Base-by-base conservation (phyloP, 2,888 invertebrate species). In the Cybosia mesomella region DNA sequence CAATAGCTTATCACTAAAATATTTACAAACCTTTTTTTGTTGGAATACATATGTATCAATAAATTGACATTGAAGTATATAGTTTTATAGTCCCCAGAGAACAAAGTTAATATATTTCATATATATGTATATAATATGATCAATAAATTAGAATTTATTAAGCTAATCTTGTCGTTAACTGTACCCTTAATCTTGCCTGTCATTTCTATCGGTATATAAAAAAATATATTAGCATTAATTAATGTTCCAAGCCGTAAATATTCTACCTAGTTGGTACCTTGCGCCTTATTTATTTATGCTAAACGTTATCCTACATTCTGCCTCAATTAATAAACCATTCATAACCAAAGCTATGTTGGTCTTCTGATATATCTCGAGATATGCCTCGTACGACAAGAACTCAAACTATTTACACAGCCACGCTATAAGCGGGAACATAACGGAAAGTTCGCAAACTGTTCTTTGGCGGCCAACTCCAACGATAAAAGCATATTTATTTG, bases 321-420 rank as follows among this genome's bases (percentile, higher is more conserved):
- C 34, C 34, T 18, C 21, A 53, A 63, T 63, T 63, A 64, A 68
- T 68, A 64, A 68, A 58, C 54, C 28, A 67, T 67, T 67, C 67
- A 64, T 32, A 53, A 60, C 68, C 64, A 58, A 24, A 62, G 22
- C 62, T 36, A 62, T 60, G 55, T 59, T 59, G 39, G 22, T 64
- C 22, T 67, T 18, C 15, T 24, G 64, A 68, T 64, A 60, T 60
- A 64, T 43, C 28, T 58, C 36, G 24, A 58, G 58, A 68, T 64
- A 59, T 36, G 55, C 39, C 54, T 68, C 39, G 49, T 61, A 24
- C 58, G n/a, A 74, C 70, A 79, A 67, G 69, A 67, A 74, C 75
- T 75, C 49, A 75, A 70, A 76, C 77, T 76, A 79, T 81, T 86
- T 83, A 81, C 84, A 83, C 66, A 74, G 62, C 55, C 75, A 72